Evolutionary conservation across 1,140 invertebrate species (phyloP), one percentile per base, ranked within the genome.

Genomic region (Arctopsyche grandis): DNA sequence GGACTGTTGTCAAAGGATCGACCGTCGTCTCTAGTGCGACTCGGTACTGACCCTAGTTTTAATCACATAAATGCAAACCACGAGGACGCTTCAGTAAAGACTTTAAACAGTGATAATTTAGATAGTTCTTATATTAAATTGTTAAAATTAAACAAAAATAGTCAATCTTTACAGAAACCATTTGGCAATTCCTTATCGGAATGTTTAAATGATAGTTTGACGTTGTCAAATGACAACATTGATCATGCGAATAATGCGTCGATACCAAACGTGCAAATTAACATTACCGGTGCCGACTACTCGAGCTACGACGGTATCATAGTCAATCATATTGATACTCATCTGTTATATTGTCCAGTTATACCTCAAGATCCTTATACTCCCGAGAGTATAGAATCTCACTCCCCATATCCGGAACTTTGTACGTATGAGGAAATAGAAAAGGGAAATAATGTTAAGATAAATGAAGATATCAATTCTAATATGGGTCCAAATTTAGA

Each of bases 331-430:
- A 86, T 91, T 21, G 90, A 91, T 81, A 86, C 85, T 19, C 86
- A 88, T n/a, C 83, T 89, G 77, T 84, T 90, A 0, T 87, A 84
- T 75, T 85, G 86, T 0, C 80, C 79, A 7, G 85, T 79, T 24
- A 58, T 78, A 26, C 88, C 87, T 24, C 85, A 91, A 83, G 93
- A 93, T 85, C 93, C 93, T 0, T 94, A 94, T 81, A 94, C 93
- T 0, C 93, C 93, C 14, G 93, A 94, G 83, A 94, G 93, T 86
- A 89, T 91, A 81, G 93, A 94, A 81, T 94, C 93, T 76, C 92
- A 92, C 81, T 93, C 92, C 69, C 93, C 93, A 9, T 90, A 91
- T 80, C 88, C 90, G 21, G 87, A 91, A 66, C 79, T 81, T 0
- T 86, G 85, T 22, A 85, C 84, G 5, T 79, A 74, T 19, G 84